Evolutionary conservation across 2,888 invertebrate genomes (phyloP).

Genomic region (Temnothorax ravouxi): DNA sequence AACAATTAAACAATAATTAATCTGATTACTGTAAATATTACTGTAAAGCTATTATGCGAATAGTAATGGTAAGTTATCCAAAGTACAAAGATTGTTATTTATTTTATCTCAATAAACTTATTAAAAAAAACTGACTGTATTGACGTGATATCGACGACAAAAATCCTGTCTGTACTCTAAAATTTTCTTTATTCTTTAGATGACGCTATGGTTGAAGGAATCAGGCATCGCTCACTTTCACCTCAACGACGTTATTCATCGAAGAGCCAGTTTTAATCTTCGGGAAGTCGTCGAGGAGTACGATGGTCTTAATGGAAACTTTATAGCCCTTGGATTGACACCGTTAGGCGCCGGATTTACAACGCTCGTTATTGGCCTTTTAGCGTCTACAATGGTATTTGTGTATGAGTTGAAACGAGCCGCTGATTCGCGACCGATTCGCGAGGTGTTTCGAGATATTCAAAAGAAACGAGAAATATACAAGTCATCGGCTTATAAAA

Average conservation of each 20-base stretch:
- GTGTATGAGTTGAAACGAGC: conserved; percentile 74
- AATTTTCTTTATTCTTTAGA: conserved; percentile 63
- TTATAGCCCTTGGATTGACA: conserved; percentile 74
- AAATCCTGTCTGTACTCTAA: neutral
- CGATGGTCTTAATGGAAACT: conserved; percentile 72
- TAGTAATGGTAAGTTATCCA: neutral
- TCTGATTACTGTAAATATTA: neutral
- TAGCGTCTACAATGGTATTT: conserved; percentile 76
- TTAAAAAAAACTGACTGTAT: neutral
- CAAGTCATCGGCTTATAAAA: neutral
- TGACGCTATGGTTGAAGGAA: conserved; percentile 78
- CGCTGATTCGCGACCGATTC: conserved; percentile 22
- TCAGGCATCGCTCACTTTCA: conserved; percentile 78
- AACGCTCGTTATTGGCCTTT: conserved; percentile 75
- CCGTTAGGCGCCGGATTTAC: conserved; percentile 82
- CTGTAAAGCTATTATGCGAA: neutral
- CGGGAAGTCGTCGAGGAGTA: conserved; percentile 79
- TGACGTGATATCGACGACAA: neutral
- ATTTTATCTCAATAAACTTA: neutral
- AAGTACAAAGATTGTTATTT: neutral
- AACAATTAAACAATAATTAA: neutral
- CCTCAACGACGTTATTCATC: conserved; percentile 78
- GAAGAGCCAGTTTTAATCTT: conserved; percentile 74
- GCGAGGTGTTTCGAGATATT: conserved; percentile 37
- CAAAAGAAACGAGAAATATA: conserved; percentile 26